Evolutionary conservation across 2,888 invertebrate species (phyloP), one percentile per base, ranked within the genome.

Genomic region (Bugula neritina): DNA sequence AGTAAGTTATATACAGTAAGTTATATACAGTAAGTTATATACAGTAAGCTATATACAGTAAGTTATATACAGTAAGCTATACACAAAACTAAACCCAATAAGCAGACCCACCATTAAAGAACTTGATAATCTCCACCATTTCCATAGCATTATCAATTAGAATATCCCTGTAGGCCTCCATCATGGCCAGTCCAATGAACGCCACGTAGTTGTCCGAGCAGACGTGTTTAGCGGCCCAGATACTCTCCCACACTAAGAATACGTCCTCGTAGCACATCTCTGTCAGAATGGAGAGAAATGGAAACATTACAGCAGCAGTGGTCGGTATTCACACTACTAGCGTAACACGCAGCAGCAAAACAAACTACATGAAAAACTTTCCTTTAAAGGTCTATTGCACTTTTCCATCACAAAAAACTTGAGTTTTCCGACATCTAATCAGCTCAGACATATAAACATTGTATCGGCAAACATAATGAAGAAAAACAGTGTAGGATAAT

Each of bases 111-210:
- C 95, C 95, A 86, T 96, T 97, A 82, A 96, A 97, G 86, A 97
- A 97, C 83, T 95, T 95, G 82, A 97, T 97, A 82, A 96, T 94
- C 84, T 97, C 96, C 0, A 96, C 96, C 83, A 96, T 97, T 85
- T 97, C 95, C 95, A 97, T 97, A 78, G 91, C 89, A 85, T 97
- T 96, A 71, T 93, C 92, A 57, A 97, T 87, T 74, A 97, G 94
- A 78, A 97, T 94, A 82, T 95, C 94, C 54, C 95, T 87, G 84
- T 97, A 97, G 63, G 92, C 92, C 85, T 94, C 93, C 23, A 97
- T 88, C 73, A 96, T 86, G 0, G 95, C 94, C 76, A 97, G 87
- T 0, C 95, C 95, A 74, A 97, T 88, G 86, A 97, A 97, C 74
- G 97, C 86, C 71, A 93, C 93, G 87, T 95, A 96, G 84, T 95